Evolutionary conservation across 2,113 vertebrate genomes (phyloP).

Genomic region (Ovibos moschatus): DNA sequence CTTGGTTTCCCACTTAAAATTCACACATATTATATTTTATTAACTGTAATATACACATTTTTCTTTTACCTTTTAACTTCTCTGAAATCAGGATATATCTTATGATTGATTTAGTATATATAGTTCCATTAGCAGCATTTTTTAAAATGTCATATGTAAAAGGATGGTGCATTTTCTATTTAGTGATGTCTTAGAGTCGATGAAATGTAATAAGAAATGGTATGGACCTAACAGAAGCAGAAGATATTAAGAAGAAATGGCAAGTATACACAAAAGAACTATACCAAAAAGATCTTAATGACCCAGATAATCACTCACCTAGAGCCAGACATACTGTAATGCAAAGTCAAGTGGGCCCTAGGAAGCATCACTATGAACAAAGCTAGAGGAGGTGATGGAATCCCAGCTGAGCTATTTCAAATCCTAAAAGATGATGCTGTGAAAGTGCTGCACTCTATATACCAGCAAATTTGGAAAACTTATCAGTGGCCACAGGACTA

Average conservation of each 20-base stretch:
- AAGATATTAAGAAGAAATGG: neutral
- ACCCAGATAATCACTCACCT: neutral
- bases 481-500: neutral
- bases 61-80: neutral
- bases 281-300: neutral
- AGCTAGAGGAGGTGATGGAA: neutral
- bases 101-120: neutral
- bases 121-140: neutral
- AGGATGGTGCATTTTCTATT: neutral
- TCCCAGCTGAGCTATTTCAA: neutral
- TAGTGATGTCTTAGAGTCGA: neutral
- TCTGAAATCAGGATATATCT: neutral
- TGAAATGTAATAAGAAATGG: neutral
- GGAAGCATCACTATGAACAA: neutral
- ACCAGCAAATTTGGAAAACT: neutral
- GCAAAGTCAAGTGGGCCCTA: neutral
- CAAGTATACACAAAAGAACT: neutral
- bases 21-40: neutral
- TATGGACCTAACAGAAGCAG: neutral
- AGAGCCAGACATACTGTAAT: neutral
- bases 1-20: neutral
- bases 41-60: neutral
- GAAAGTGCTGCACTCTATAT: neutral
- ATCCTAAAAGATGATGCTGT: neutral
- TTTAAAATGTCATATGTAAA: neutral